Conservation (phyloP, 2,888 invertebrate species). For the Lasioglossum pauxillum region DNA sequence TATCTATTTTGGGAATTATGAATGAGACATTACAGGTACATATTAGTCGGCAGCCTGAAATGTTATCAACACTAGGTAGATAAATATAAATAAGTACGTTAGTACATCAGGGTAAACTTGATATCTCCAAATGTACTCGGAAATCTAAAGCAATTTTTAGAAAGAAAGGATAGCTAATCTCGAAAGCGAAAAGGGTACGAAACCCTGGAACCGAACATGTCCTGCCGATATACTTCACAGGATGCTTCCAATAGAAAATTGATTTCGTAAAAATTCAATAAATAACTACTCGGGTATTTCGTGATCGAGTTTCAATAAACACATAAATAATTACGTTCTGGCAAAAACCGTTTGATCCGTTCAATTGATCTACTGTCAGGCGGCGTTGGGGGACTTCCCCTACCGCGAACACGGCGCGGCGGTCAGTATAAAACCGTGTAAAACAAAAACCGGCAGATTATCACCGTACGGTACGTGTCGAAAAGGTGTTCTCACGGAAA, state of each 20-base stretch:
- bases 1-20: too few species aligned
- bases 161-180: neutral
- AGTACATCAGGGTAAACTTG: neutral
- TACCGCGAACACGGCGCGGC: neutral
- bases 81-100: neutral
- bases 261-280: neutral
- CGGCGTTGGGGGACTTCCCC: neutral
- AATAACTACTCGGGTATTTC: neutral
- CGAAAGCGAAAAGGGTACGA: neutral
- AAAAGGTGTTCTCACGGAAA: constrained; percentile 45
- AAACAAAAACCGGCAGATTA: constrained; percentile 31
- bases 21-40: too few species aligned
- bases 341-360: neutral
- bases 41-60: neutral
- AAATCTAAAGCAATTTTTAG: neutral
- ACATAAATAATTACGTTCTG: neutral
- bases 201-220: neutral
- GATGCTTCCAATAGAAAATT: too few species aligned
- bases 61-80: neutral
- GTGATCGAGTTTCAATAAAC: neutral
- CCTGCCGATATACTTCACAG: too few species aligned
- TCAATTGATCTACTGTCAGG: neutral
- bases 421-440: neutral
- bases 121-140: neutral
- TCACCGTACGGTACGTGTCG: constrained; percentile 40